A percentile compares a stretch with the other conserved stretches of the same genome.
These are phyloP conservation scores for Osmerus eperlanus DNA, from an alignment of 2,113 vertebrate species.

Conservation along the genomic window DNA sequence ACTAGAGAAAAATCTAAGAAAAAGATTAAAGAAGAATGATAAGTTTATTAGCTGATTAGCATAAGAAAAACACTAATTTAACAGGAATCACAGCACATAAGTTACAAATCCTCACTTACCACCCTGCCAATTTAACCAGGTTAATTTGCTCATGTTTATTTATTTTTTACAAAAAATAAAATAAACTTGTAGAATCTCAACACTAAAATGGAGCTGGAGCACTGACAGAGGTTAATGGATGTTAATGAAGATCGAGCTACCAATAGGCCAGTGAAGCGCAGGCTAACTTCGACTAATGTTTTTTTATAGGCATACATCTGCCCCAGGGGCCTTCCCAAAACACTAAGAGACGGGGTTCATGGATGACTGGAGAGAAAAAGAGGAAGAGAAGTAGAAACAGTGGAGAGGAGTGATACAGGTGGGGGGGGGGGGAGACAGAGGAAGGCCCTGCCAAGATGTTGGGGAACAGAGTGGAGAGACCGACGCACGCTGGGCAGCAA, in stretches of 20 bases:
- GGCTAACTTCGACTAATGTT: slow-evolving; percentile 8
- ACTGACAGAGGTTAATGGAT: slow-evolving; percentile 21
- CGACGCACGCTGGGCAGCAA: background rate
- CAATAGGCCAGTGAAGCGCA: background rate
- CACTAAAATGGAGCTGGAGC: too few species aligned
- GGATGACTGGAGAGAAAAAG: background rate
- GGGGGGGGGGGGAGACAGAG: slow-evolving; percentile 15
- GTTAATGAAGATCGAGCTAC: slow-evolving; percentile 18
- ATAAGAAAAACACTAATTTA: too few species aligned
- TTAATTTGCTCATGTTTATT: too few species aligned
- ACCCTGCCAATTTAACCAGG: too few species aligned
- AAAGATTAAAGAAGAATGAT: too few species aligned
- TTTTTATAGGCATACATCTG: slow-evolving; percentile 3
- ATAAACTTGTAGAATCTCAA: too few species aligned
- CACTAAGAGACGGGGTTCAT: background rate
- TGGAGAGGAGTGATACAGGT: background rate
- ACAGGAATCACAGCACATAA: too few species aligned
- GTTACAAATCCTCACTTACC: too few species aligned
- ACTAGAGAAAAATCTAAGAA: too few species aligned
- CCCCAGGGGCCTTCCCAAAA: slow-evolving; percentile 1
- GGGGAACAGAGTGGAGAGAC: background rate
- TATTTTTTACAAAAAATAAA: too few species aligned
- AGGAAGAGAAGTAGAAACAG: background rate
- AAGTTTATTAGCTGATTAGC: too few species aligned
- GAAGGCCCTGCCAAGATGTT: background rate